Evolutionary conservation across 2,113 vertebrate species (phyloP), one percentile per base, ranked within the genome.

Genomic region (Salvelinus sp.): DNA sequence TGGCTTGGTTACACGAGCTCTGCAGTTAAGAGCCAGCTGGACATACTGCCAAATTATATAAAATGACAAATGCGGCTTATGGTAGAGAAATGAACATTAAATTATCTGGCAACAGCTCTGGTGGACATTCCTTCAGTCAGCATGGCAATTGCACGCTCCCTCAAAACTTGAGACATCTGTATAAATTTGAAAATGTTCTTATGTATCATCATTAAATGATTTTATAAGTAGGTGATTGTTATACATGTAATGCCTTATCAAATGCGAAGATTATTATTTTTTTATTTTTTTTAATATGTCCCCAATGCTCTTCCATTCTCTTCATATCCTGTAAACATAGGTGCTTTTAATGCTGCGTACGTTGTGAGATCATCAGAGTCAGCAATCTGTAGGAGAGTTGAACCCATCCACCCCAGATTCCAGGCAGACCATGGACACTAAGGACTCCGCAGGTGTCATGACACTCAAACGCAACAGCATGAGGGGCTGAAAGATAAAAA

Each of bases 351-450:
- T 65, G 63, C 60, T 10, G 5, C 20, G 1, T 20, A 99, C 97
- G 7, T 63, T 68, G 72, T 4, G 14, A 58, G 67, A 10, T 73
- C 0, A 23, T 72, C 33, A 54, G 7, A 68, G 4, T 7, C 1
- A 7, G 62, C 0, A 6, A 87, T 3, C 20, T 80, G 4, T 1
- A 69, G 20, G 54, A 95, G 0, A 95, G 72, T 0, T 89, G 77
- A 0, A 75, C n/a, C 69, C 1, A 95, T 14, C 79, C 90, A 95
- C 89, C 97, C 97, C 0, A 99, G 14, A 97, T 90, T 60, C 91
- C 95, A 1, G 97, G 95, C 50, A 98, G 85, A 72, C 95, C 95
- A 10, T 98, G 95, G 7, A 92, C 94, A 73, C 91, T 94, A 76
- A 95, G 87, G 70, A 95, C 25, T 0, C 93, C 88, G 3, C 91